Percentiles rank a stretch among this genome's conserved stretches.
These are phyloP conservation scores for Gymnothorax reevesii DNA, from an alignment of 2,797 vertebrate genomes.

Conservation along the genomic window DNA sequence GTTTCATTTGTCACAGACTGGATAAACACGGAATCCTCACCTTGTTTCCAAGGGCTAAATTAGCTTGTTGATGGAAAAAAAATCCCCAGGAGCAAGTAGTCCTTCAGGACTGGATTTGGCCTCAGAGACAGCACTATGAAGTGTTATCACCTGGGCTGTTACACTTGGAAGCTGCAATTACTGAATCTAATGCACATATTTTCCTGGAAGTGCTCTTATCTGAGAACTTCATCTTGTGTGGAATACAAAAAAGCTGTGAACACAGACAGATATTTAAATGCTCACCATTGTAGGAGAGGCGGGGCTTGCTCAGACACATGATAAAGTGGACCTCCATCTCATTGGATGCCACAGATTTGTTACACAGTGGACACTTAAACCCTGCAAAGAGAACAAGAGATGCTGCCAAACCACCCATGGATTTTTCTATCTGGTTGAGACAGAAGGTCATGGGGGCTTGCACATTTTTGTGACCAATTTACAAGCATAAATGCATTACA, in stretches of 20 bases:
- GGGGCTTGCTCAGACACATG: constrained; percentile 99
- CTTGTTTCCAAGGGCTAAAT: constrained; percentile 1
- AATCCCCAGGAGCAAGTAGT: not conserved
- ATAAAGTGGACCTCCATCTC: constrained; percentile 99
- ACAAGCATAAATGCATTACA: too few species aligned
- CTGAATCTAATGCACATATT: not conserved
- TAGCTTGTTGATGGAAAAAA: not conserved
- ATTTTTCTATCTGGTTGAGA: not conserved
- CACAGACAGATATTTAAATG: not conserved
- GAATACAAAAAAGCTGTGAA: not conserved
- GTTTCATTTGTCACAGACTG: not conserved
- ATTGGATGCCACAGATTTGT: constrained; percentile 96
- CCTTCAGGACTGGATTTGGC: not conserved
- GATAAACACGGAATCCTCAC: not conserved
- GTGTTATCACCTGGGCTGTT: not conserved
- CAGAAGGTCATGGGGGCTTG: not conserved
- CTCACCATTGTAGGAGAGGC: constrained; percentile 97
- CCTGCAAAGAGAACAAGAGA: constrained; percentile 69
- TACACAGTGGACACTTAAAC: constrained; percentile 99
- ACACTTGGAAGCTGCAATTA: not conserved
- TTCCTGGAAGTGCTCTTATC: not conserved
- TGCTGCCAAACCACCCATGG: not conserved
- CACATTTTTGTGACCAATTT: not conserved
- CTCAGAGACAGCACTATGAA: not conserved
- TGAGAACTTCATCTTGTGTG: not conserved